phyloP scores from a whole-genome alignment of 2,888 invertebrate genomes.

The Eretmocerus hayati region DNA sequence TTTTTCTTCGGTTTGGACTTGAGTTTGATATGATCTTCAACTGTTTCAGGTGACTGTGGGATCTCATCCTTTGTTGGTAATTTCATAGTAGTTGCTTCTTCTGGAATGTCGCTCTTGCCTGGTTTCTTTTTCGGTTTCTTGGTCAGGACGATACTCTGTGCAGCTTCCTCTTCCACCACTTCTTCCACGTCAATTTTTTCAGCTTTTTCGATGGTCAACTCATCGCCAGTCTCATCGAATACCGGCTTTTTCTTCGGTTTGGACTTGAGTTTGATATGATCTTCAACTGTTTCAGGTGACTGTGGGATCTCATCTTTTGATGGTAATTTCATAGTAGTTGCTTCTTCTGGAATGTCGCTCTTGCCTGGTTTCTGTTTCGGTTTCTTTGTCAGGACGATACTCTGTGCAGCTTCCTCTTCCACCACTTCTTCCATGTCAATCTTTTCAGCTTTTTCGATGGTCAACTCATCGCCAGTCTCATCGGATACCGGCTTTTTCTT shows the following conservation, averaged over 20 bases:
- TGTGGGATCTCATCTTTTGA: too few relatives aligned
- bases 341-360: constrained; percentile 15
- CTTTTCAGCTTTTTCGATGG: constrained; percentile 37
- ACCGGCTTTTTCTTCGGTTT: constrained; percentile 29
- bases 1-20: constrained; percentile 71
- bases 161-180: constrained; percentile 30
- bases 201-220: constrained; percentile 26
- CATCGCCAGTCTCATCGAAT: constrained; percentile 29
- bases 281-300: constrained; percentile 36
- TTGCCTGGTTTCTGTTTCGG: constrained; percentile 29
- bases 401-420: constrained; percentile 41
- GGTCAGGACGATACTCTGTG: constrained; percentile 19
- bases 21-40: constrained; percentile 85
- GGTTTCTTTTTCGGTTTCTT: constrained; percentile 31
- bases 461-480: constrained; percentile 33
- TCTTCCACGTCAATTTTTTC: constrained; percentile 30
- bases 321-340: too few relatives aligned
- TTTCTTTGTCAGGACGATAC: constrained; percentile 23
- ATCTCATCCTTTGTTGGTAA: constrained; percentile 73
- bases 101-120: constrained; percentile 42
- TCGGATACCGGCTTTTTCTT: constrained; percentile 30
- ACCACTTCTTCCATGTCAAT: too few relatives aligned
- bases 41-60: constrained; percentile 68
- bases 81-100: constrained; percentile 55
- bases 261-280: constrained; percentile 27